Conservation (phyloP, 2,113 vertebrate genomes). For the Seriola quinqueradiata region DNA sequence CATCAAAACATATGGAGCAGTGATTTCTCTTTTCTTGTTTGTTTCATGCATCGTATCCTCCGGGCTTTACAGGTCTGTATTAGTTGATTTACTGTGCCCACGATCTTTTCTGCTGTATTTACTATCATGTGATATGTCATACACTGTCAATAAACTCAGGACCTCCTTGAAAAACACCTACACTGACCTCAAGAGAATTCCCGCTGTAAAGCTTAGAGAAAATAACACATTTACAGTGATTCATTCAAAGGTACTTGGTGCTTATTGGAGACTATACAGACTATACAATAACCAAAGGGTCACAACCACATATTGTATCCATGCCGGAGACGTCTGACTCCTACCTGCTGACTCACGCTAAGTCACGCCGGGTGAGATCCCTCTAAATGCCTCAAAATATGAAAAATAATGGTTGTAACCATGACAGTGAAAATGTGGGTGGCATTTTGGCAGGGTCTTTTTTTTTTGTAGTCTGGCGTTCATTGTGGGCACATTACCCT, state of each 20-base stretch:
- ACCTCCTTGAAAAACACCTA: neutral
- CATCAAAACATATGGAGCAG: no score
- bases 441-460: conserved; percentile 41
- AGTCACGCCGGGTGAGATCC: neutral
- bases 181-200: neutral
- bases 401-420: conserved; percentile 42
- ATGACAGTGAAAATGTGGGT: conserved; percentile 35
- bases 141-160: neutral
- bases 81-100: no score
- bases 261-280: neutral
- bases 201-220: neutral
- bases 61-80: no score
- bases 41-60: no score
- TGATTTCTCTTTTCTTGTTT: no score
- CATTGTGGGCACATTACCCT: conserved; percentile 41
- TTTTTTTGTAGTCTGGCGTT: conserved; percentile 45
- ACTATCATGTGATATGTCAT: neutral
- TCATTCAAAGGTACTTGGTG: neutral
- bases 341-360: conserved; percentile 38
- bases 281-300: conserved; percentile 16
- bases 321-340: neutral
- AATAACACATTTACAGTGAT: neutral
- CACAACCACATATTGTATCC: neutral
- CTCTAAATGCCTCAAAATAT: conserved; percentile 26
- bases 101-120: neutral